Conservation (phyloP, 2,888 invertebrate species). For the Calliopum simillimum region DNA sequence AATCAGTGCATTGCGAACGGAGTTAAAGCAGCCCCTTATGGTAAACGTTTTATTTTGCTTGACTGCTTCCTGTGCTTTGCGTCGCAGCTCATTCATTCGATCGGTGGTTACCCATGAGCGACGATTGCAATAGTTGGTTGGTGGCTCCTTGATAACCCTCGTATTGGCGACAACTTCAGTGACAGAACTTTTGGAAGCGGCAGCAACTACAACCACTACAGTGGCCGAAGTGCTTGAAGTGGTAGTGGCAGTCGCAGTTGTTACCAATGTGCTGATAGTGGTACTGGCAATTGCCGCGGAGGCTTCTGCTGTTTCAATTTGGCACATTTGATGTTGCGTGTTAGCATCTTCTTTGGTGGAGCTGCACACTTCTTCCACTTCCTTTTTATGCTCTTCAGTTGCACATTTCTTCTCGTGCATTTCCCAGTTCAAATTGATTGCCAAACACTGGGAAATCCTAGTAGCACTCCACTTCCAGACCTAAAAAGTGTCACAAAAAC, state of each 20-base stretch:
- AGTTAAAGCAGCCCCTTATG: conserved; percentile 78
- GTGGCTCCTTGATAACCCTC: conserved; percentile 47
- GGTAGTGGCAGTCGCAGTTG: too few relatives aligned
- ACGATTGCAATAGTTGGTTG: conserved; percentile 58
- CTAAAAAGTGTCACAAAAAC: not conserved
- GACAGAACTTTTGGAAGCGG: too few relatives aligned
- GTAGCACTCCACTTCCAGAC: not conserved
- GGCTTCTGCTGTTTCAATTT: not conserved
- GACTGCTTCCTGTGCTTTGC: conserved; percentile 75
- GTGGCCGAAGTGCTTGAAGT: too few relatives aligned
- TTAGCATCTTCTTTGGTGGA: not conserved
- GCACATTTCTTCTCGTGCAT: conserved; percentile 1
- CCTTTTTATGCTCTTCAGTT: not conserved
- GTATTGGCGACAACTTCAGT: not conserved
- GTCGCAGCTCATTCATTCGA: conserved; percentile 74
- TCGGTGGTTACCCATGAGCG: conserved; percentile 73
- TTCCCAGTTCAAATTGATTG: conserved; percentile 4
- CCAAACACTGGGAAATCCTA: not conserved
- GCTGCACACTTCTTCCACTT: not conserved
- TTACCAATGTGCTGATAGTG: too few relatives aligned
- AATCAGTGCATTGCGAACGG: conserved; percentile 76
- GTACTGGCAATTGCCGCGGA: not conserved
- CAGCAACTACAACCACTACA: too few relatives aligned
- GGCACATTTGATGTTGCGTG: not conserved
- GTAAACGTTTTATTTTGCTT: conserved; percentile 76